Base-by-base conservation (phyloP, 2,888 invertebrate genomes). In the Kuschelorhynchus macadamiae region DNA sequence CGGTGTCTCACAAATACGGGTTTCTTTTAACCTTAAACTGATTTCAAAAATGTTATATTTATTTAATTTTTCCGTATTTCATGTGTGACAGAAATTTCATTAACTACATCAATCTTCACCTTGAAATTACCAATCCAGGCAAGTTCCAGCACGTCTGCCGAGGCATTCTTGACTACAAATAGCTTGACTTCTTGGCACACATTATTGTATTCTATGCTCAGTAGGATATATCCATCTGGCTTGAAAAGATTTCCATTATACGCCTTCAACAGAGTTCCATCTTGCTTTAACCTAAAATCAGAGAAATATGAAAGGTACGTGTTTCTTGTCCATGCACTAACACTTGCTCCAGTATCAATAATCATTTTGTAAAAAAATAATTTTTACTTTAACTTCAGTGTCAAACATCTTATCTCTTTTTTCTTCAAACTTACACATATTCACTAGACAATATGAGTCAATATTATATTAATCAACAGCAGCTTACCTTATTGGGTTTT, bases 1-100 rank as follows among this genome's bases (percentile, higher is more conserved):
- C 50, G 14, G 5, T 47, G 61, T 36, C 55, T 62, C 14, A 17
- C 41, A 46, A 68, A 72, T 25, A 73, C 53, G n/a, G 70, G 70
- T 49, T 39, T 47, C 41, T 14, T 41, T 41, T 11, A 62, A n/a
- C 18, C 60, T 30, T 18, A 72, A 49, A 25, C 44, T 56, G 42
- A 72, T 16, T 12, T 47, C 56, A 33, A 41, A 57, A 32, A 57
- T 12, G 16, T 65, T 71, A 46, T 61, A 72, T 18, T 9, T 44
- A 14, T 68, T 65, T 53, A 68, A 30, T 16, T 66, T 44, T 9
- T 44, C 44, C 2, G 44, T 44, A 44, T 11, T 5, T 44, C 44
- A 44, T 18, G 3, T 44, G 17, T 20, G n/a, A 18, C 20, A 8
- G 44, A 44, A n/a, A 44, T 17, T 9, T 18, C 18, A 12, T 44